These are phyloP conservation scores for Pseudomugil tenellus DNA, from an alignment of 2,797 vertebrate species.

Conservation along the genomic window DNA sequence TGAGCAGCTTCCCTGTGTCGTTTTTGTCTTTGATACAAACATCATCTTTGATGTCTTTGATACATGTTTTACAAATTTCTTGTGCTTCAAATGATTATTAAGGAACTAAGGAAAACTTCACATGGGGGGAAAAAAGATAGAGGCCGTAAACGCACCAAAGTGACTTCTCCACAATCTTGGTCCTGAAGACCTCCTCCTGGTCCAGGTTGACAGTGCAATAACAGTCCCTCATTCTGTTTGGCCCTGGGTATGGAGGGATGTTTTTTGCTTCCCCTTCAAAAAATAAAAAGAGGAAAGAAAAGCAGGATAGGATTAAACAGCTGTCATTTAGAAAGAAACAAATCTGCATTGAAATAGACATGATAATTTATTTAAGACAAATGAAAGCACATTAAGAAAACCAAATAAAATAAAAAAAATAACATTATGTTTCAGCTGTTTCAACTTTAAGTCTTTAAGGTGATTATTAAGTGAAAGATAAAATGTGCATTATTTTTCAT, in stretches of 20 bases:
- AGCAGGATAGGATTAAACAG: constrained; percentile 10
- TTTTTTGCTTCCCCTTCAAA: constrained; percentile 94
- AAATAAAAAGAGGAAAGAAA: constrained; percentile 22
- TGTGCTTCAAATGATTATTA: background rate
- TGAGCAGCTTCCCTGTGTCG: background rate
- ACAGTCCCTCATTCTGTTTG: constrained; percentile 97
- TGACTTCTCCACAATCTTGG: constrained; percentile 98
- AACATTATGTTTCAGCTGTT: too few relatives aligned
- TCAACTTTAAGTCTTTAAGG: too few relatives aligned
- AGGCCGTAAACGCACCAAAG: constrained; percentile 85
- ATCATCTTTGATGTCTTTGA: background rate
- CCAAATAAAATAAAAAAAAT: background rate
- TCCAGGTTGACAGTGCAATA: constrained; percentile 99
- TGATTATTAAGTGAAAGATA: too few relatives aligned
- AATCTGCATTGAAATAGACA: constrained; percentile 43
- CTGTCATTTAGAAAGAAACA: constrained; percentile 40
- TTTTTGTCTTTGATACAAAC: constrained; percentile 1
- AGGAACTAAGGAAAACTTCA: background rate
- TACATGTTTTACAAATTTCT: background rate
- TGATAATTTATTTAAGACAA: constrained; percentile 36
- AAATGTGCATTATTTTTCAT: too few relatives aligned
- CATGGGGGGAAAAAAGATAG: background rate
- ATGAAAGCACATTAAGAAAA: constrained; percentile 9
- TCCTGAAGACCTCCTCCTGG: constrained; percentile 99
- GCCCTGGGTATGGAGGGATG: constrained; percentile 95